Base-by-base conservation (phyloP, 2,888 invertebrate species). In the Phymatocera aterrima region DNA sequence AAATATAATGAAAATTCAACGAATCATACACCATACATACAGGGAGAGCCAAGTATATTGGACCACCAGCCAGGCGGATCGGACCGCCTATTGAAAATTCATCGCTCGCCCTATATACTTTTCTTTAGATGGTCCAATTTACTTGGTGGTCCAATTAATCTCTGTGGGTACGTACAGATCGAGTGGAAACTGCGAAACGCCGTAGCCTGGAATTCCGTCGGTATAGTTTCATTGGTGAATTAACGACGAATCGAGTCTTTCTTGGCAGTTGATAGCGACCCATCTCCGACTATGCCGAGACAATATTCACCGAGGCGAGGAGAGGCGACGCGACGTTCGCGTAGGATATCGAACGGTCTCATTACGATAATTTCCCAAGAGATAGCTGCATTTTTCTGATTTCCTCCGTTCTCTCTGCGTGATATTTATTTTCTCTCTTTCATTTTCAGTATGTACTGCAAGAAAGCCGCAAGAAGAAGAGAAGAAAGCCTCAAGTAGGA, bases 331-430 rank as follows among this genome's bases (percentile, higher is more conserved):
- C n/a, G 24, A 54, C 57, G 74, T 78, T 80, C 78, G 43, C 77
- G 80, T 80, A 82, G 83, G 84, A 84, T 83, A 88, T 87, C 86
- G 86, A 87, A 87, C 85, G 83, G 83, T 85, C 86, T 88, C 88
- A 88, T 88, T 88, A 88, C 88, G 85, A 87, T 88, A 88, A 88
- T 88, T 88, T 88, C 88, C 88, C 88, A 84, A 81, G 88, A 88
- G 88, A 88, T 86, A 84, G 83, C 84, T 82, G 87, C 87, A 87
- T 87, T 88, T 87, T 88, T 87, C 86, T 84, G 87, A 88, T 88
- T 88, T 82, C 85, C 83, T 83, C 83, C 83, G 83, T 84, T 83
- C 86, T 79, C 80, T 84, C 82, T 83, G 77, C 46, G 37, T 60
- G 28, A 43, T 51, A 51, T 77, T 79, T 78, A n/a, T n/a, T n/a